Conservation (phyloP, 1,140 invertebrate species). For the Papilio machaon region DNA sequence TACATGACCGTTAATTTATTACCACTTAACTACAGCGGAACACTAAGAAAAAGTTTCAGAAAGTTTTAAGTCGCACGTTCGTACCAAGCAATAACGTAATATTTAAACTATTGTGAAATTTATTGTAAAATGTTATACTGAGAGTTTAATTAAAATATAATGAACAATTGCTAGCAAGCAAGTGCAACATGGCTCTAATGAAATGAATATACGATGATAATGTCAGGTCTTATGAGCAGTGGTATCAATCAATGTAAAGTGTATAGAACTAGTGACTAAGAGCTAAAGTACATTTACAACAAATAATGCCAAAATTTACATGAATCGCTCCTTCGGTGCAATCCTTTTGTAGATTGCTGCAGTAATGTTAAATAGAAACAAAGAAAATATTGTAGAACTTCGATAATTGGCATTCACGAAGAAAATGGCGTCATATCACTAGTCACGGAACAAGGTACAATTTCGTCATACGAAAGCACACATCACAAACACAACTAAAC, state of each 20-base stretch:
- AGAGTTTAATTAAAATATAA: neutral
- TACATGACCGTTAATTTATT: neutral
- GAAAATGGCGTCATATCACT: conserved; percentile 83
- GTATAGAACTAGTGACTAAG: conserved; percentile 7
- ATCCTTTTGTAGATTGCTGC: conserved; percentile 35
- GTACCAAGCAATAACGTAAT: conserved; percentile 6
- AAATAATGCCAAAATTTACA: conserved; percentile 36
- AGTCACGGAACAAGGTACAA: conserved; percentile 80
- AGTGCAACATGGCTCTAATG: conserved; percentile 32
- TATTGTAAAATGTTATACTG: neutral
- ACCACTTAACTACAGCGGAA: neutral
- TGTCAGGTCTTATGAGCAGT: conserved; percentile 9
- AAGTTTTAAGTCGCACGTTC: conserved; percentile 16
- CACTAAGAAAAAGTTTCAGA: conserved; percentile 16
- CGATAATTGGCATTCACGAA: conserved; percentile 81
- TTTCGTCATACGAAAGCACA: conserved; percentile 76
- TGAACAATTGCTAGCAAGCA: neutral
- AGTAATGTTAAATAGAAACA: conserved; percentile 50
- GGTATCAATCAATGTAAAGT: conserved; percentile 17
- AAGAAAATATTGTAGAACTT: conserved; percentile 76
- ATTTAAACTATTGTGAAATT: conserved; percentile 9
- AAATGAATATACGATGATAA: conserved; percentile 31
- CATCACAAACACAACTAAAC: conserved; percentile 66
- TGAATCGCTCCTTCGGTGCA: conserved; percentile 36
- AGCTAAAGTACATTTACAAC: conserved; percentile 26